Conservation (phyloP, 2,888 invertebrate genomes). For the Cheilosia vernalis region DNA sequence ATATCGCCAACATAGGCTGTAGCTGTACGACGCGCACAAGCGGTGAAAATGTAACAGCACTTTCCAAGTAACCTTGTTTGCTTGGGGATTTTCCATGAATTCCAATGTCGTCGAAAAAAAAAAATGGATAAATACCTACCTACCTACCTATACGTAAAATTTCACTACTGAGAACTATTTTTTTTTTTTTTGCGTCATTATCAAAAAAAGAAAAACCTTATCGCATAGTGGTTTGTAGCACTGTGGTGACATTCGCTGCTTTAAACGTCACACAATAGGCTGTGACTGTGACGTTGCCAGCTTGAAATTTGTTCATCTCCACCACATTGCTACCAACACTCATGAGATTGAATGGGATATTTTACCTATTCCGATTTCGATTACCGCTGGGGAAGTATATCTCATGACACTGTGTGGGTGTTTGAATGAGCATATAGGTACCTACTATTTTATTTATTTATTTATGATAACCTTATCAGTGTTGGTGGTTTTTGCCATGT, state of each 20-base stretch:
- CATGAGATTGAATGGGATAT: not conserved
- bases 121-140: not conserved
- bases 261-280: conserved; percentile 33
- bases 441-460: conserved; percentile 14
- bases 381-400: conserved; percentile 19
- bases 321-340: not conserved
- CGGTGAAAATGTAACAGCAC: conserved; percentile 51
- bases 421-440: not conserved
- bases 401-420: conserved; percentile 23
- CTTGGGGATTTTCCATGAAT: conserved; percentile 68
- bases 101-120: conserved; percentile 46
- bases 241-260: conserved; percentile 4
- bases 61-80: conserved; percentile 52
- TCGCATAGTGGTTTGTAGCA: not conserved
- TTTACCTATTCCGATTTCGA: not conserved
- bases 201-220: conserved; percentile 10
- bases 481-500: conserved; percentile 52
- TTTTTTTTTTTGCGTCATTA: too few species aligned
- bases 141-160: not conserved
- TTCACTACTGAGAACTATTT: not conserved
- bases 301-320: conserved; percentile 4
- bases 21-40: conserved; percentile 21
- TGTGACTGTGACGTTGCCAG: conserved; percentile 33
- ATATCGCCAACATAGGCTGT: not conserved
- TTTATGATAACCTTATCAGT: conserved; percentile 65